Base-by-base conservation (phyloP, 2,113 vertebrate species). In the Noturus placidus region DNA sequence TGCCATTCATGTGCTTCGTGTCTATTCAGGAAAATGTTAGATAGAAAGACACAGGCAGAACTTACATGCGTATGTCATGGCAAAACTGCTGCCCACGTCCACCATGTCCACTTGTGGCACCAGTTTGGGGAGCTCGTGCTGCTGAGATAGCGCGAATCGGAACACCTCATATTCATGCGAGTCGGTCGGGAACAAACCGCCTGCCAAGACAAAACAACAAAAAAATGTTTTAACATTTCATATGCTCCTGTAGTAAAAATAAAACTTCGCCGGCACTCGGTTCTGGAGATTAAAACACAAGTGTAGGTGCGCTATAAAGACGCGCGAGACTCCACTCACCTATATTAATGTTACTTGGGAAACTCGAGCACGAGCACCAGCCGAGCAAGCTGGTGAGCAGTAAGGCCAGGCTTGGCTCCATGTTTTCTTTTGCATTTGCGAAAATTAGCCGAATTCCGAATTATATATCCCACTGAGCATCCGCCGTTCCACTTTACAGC, bases 51-150 rank as follows among this genome's bases (percentile, higher is more conserved):
- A 15, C 2, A 61, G 77, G 74, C 6, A 79, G 27, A 95, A 97
- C 98, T 99, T 94, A 99, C 98, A 99, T 93, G 98, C 97, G 85
- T 99, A 99, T 87, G 98, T 99, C 98, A 99, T 99, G 93, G 97
- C 97, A 91, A 99, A 99, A 94, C 98, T 99, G 96, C 97, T 98
- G 0, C 96, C 97, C 38, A 97, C 97, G 94, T 99, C 97, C 95
- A 99, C 97, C 97, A 99, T 97, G 94, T 99, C 98, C 92, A 99
- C 98, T 93, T 99, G 98, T 42, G 98, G 97, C 90, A 98, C 96
- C 93, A 99, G 96, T 87, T 99, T 99, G 11, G 98, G 98, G 91
- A 97, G 95, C 91, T 99, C 98, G 79, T 97, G 96, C 94, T 98
- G 95, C 90, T 97, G 98, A 1, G 97, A 96, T 92, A 99, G 93